Evolutionary conservation across 1,140 invertebrate species (phyloP).

Genomic region (Babylonia areolata): DNA sequence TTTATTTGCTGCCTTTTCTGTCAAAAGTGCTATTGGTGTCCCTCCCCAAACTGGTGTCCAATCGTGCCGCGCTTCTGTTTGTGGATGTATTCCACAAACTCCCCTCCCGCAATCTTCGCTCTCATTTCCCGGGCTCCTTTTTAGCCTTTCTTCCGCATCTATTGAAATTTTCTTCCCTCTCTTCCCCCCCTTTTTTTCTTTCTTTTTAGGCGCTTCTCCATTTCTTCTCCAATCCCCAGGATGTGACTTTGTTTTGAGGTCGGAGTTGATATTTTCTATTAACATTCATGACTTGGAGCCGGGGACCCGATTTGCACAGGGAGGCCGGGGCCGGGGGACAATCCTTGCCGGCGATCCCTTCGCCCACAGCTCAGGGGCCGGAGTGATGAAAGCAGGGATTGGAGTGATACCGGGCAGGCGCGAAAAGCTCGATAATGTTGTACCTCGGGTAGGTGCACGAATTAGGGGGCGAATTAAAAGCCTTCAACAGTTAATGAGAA

Average conservation of each 20-base stretch:
- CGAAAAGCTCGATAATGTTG: constrained; percentile 34
- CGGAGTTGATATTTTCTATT: constrained; percentile 51
- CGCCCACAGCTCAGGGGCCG: background rate
- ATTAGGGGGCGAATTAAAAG: constrained; percentile 46
- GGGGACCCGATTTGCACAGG: constrained; percentile 35
- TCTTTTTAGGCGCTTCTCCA: background rate
- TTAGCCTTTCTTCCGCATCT: background rate
- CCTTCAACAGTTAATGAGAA: constrained; percentile 56
- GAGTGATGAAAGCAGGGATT: constrained; percentile 38
- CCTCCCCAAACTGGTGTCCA: constrained; percentile 5
- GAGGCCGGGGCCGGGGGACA: constrained; percentile 11
- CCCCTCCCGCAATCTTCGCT: background rate
- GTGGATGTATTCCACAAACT: background rate
- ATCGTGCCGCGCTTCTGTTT: background rate
- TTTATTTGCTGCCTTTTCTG: background rate
- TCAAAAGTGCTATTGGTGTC: background rate
- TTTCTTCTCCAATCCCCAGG: constrained; percentile 30
- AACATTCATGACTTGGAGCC: constrained; percentile 50
- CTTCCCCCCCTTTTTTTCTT: background rate
- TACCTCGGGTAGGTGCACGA: constrained; percentile 43
- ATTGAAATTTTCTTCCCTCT: background rate
- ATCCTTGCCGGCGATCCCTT: constrained; percentile 39
- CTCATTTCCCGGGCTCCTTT: background rate
- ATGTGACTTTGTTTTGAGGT: constrained; percentile 35
- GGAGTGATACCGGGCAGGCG: constrained; percentile 25